These are phyloP conservation scores for Anser cygnoides DNA, from an alignment of 2,113 vertebrate genomes.

Conservation along the genomic window DNA sequence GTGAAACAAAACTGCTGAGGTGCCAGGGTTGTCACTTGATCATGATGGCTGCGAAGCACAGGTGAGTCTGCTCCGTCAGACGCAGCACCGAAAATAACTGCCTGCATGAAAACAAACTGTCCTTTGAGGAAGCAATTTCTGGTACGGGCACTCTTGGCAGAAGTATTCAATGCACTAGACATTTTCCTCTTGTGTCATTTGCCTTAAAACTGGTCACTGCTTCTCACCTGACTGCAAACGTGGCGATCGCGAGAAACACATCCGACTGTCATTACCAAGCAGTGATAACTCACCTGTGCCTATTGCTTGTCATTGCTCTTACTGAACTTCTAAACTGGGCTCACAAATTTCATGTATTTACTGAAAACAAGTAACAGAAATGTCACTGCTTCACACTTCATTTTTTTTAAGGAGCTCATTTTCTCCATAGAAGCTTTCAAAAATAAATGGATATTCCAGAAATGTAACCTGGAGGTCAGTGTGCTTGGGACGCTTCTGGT, in stretches of 20 bases:
- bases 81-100: background rate
- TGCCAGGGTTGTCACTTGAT: background rate
- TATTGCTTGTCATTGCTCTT: rapidly evolving
- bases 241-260: background rate
- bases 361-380: background rate
- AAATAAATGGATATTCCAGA: background rate
- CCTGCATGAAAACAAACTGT: background rate
- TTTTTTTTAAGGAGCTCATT: background rate
- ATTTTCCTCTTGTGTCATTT: background rate
- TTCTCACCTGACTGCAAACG: background rate
- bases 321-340: background rate
- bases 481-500: background rate
- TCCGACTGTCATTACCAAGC: background rate
- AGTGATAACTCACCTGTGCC: background rate
- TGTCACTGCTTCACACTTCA: background rate
- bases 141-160: background rate
- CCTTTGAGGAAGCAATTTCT: background rate
- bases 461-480: background rate
- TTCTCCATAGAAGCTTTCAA: background rate
- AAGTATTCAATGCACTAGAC: background rate
- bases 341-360: background rate
- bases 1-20: background rate
- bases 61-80: background rate
- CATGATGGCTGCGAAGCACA: background rate
- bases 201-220: background rate